Conservation (phyloP, 2,797 vertebrate species). For the Coendou prehensilis region DNA sequence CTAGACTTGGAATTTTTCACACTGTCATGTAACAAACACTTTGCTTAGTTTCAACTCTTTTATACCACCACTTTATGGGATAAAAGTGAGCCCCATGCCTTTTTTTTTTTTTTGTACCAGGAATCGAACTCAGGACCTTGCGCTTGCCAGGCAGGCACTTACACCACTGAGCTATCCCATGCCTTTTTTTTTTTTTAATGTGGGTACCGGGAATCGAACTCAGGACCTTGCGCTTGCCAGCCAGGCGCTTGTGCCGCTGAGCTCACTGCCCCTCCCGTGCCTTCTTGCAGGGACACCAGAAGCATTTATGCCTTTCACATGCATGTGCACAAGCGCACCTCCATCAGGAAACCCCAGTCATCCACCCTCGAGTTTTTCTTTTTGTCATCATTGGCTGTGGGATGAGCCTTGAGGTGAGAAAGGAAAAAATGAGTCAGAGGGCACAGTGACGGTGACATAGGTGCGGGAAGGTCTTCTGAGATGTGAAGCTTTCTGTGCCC, state of each 20-base stretch:
- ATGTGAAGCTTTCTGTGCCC: not conserved
- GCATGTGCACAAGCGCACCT: not conserved
- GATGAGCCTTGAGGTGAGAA: not conserved
- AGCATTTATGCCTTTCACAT: not conserved
- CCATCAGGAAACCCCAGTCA: not conserved
- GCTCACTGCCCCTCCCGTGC: not conserved
- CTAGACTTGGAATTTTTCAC: slow-evolving; percentile 46
- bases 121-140: too few species aligned
- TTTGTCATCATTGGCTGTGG: not conserved
- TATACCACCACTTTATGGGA: not conserved
- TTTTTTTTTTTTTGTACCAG: not conserved
- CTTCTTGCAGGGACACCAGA: not conserved
- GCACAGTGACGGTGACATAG: accelerated
- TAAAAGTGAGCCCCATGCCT: not conserved
- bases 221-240: too few species aligned
- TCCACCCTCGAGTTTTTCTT: not conserved
- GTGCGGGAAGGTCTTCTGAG: not conserved
- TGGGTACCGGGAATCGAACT: too few species aligned
- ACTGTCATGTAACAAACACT: slow-evolving; percentile 26
- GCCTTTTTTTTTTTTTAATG: too few species aligned
- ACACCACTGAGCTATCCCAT: too few species aligned
- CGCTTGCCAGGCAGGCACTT: too few species aligned
- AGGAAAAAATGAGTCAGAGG: not conserved
- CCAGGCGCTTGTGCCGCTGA: too few species aligned
- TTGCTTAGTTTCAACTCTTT: slow-evolving; percentile 16